Percentiles rank a stretch among this genome's conserved stretches.
Conservation (phyloP, 2,888 invertebrate species). For the Dynastes tityus region DNA sequence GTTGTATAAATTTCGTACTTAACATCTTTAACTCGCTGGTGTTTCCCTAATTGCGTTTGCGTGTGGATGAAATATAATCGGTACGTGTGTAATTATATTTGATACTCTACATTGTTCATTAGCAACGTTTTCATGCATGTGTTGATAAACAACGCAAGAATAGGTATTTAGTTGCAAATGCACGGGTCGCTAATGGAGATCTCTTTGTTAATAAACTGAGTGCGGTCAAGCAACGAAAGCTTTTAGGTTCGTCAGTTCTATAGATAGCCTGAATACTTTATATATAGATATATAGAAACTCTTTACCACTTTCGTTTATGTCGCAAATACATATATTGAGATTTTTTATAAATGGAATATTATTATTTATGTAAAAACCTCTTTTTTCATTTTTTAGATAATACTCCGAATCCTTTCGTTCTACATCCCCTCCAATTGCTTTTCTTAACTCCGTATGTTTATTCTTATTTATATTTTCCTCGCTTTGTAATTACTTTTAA, state of each 20-base stretch:
- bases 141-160: conserved; percentile 17
- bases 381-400: too few relatives aligned
- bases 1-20: conserved; percentile 16
- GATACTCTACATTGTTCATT: conserved; percentile 5
- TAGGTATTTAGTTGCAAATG: conserved; percentile 5
- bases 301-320: too few relatives aligned
- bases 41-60: conserved; percentile 13
- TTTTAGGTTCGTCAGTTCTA: neutral
- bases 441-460: too few relatives aligned
- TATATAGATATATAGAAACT: too few relatives aligned
- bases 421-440: too few relatives aligned
- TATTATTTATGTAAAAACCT: too few relatives aligned
- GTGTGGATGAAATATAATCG: conserved; percentile 10
- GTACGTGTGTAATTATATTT: conserved; percentile 1
- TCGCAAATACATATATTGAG: too few relatives aligned
- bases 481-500: too few relatives aligned
- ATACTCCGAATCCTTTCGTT: too few relatives aligned
- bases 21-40: neutral
- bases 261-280: neutral
- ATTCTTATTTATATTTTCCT: too few relatives aligned
- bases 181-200: neutral
- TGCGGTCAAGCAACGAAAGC: neutral
- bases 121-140: conserved; percentile 10
- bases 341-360: too few relatives aligned
- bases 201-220: conserved; percentile 10